Conservation (phyloP, 2,888 invertebrate species). For the Gastracanthus pulcherrimus region DNA sequence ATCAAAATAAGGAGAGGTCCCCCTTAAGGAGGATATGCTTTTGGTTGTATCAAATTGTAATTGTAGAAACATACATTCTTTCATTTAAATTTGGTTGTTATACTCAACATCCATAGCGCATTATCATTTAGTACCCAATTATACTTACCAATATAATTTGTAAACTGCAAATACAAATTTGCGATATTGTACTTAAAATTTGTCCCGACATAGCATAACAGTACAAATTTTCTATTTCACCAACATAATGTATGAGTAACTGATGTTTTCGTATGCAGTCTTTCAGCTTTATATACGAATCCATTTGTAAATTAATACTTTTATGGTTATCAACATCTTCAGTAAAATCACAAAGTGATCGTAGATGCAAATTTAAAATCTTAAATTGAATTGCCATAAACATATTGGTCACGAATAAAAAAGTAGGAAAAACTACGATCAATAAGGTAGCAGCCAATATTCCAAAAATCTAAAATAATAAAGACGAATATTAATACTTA, state of each 20-base stretch:
- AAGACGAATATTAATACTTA: background rate
- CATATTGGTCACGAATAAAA: slow-evolving; percentile 50
- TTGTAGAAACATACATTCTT: no score
- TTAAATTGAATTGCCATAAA: slow-evolving; percentile 55
- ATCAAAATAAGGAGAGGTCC: no score
- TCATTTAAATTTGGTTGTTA: no score
- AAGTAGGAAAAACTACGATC: slow-evolving; percentile 39
- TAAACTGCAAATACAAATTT: slow-evolving; percentile 60
- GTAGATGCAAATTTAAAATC: slow-evolving; percentile 49
- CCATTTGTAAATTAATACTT: background rate
- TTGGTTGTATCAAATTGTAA: no score
- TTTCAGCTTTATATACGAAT: slow-evolving; percentile 41
- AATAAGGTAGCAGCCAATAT: slow-evolving; percentile 19
- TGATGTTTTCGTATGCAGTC: slow-evolving; percentile 49
- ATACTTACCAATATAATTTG: slow-evolving; percentile 58
- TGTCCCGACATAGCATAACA: slow-evolving; percentile 56
- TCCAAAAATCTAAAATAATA: slow-evolving; percentile 26
- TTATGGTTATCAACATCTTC: background rate
- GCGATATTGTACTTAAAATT: slow-evolving; percentile 57
- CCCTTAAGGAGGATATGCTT: no score
- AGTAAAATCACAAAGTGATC: slow-evolving; percentile 29
- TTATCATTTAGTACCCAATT: no score
- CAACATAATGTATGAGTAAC: slow-evolving; percentile 55
- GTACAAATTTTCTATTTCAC: slow-evolving; percentile 55
- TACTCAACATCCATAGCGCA: no score